These are phyloP conservation scores for Callaeas wilsoni DNA, from an alignment of 2,113 vertebrate genomes.

Conservation along the genomic window DNA sequence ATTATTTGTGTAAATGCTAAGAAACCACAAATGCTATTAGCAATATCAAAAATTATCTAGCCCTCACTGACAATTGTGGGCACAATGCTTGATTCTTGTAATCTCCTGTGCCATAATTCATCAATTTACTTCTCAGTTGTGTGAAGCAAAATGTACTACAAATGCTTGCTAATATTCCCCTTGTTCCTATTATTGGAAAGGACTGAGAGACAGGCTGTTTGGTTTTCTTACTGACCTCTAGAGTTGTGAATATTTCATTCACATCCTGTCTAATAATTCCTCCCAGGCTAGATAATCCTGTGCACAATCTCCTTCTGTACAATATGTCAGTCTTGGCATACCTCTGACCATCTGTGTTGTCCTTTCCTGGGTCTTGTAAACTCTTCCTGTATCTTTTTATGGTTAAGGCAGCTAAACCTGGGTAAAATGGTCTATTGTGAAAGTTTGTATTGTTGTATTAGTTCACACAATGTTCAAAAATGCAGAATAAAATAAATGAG, in stretches of 20 bases:
- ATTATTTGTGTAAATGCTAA: background rate
- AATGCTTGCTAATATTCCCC: background rate
- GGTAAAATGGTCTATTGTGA: background rate
- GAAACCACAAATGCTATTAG: background rate
- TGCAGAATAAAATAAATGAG: background rate
- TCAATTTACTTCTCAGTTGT: background rate
- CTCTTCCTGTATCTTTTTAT: background rate
- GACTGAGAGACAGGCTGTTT: background rate
- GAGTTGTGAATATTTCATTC: background rate
- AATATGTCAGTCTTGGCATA: background rate
- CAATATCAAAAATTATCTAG: background rate
- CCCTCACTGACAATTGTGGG: background rate
- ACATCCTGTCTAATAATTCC: constrained; percentile 5
- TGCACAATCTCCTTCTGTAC: background rate
- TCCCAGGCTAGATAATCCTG: constrained; percentile 1
- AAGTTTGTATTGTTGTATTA: background rate
- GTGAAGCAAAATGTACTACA: background rate
- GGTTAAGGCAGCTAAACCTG: background rate
- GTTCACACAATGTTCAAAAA: background rate
- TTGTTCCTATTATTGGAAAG: background rate
- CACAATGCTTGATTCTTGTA: background rate
- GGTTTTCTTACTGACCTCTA: background rate
- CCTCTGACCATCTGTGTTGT: background rate
- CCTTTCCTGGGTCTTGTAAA: background rate
- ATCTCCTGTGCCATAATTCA: background rate